Evolutionary conservation across 2,888 invertebrate species (phyloP), one percentile per base, ranked within the genome.

Genomic region (Cerastis rubricosa): DNA sequence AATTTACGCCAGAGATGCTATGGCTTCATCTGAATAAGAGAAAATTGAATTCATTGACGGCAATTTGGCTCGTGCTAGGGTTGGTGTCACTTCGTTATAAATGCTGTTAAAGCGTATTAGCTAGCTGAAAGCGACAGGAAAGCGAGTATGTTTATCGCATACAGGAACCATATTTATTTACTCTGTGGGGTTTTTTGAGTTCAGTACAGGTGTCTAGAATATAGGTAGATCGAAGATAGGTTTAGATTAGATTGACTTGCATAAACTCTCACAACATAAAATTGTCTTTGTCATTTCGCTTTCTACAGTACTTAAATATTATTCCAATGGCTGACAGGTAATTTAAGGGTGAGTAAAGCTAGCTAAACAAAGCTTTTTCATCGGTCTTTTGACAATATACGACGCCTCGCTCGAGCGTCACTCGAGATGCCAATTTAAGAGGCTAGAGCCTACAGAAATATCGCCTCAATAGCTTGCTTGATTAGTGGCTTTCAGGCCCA

Each of bases 361-460:
- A 67, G 69, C 70, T 71, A 71, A 74, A 79, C 80, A 80, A 59
- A 17, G 43, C 35, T 73, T 81, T 85, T 87, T 88, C 84, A 88
- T 89, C 89, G 86, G 70, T 76, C 85, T 78, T 89, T 81, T 87
- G 84, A 85, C 87, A 90, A 91, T 91, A 89, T 88, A 89, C 79
- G 80, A 76, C 85, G 78, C 86, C 86, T 54, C 40, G 7, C 17
- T 76, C 74, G 79, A 86, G 87, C 86, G 83, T 86, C 86, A 67
- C 25, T 69, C 22, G 76, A 70, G 81, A 61, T 45, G 43, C 66
- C 66, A 81, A 80, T 81, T 76, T 76, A 11, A 12, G n/a, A 47
- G 14, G 59, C 65, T 66, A 66, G 65, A 35, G 61, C 65, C 70
- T 57, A 61, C 25, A 76, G 47, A 81, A 66, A 81, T 76, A 67